Percentiles rank a stretch among this genome's conserved stretches.
Conservation (phyloP, 2,888 invertebrate genomes). For the Zeuzera pyrina region DNA sequence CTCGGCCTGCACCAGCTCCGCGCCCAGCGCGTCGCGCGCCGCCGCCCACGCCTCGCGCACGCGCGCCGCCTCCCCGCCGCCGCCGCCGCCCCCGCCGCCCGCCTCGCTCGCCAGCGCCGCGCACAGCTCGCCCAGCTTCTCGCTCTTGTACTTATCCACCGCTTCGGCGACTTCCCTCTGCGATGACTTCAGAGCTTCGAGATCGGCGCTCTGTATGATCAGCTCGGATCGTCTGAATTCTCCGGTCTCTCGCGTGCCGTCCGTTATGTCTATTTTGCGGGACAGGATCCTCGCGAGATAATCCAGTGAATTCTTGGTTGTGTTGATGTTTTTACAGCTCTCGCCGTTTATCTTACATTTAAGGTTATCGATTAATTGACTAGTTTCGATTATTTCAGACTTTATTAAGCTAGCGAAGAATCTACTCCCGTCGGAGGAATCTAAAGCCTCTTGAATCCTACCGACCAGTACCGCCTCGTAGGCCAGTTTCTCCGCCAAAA, state of each 20-base stretch:
- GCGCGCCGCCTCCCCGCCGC: conserved; percentile 75
- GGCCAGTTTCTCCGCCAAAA: conserved; percentile 85
- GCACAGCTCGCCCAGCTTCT: conserved; percentile 79
- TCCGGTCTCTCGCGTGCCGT: conserved; percentile 30
- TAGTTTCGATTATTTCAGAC: conserved; percentile 83
- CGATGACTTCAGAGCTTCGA: conserved; percentile 63
- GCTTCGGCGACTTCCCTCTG: conserved; percentile 76
- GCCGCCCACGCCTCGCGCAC: conserved; percentile 83
- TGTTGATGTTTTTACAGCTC: conserved; percentile 44
- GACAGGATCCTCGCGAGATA: conserved; percentile 84
- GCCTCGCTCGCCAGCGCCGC: conserved; percentile 81
- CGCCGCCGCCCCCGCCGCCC: conserved; percentile 69
- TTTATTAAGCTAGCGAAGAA: conserved; percentile 75
- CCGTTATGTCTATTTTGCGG: conserved; percentile 74
- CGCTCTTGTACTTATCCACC: conserved; percentile 77
- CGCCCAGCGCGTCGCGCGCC: conserved; percentile 82
- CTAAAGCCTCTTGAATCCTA: conserved; percentile 78
- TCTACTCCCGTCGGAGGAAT: conserved; percentile 69
- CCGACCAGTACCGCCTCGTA: conserved; percentile 84
- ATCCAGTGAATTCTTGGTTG: conserved; percentile 71
- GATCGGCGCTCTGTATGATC: conserved; percentile 56
- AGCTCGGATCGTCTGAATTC: conserved; percentile 42
- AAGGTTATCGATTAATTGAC: conserved; percentile 81
- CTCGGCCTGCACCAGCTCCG: conserved; percentile 83
- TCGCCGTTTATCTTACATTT: conserved; percentile 77